A percentile compares a stretch with the other conserved stretches of the same genome.
These are phyloP conservation scores for Corythornis leucogaster DNA, from an alignment of 2,797 vertebrate species.

Conservation along the genomic window DNA sequence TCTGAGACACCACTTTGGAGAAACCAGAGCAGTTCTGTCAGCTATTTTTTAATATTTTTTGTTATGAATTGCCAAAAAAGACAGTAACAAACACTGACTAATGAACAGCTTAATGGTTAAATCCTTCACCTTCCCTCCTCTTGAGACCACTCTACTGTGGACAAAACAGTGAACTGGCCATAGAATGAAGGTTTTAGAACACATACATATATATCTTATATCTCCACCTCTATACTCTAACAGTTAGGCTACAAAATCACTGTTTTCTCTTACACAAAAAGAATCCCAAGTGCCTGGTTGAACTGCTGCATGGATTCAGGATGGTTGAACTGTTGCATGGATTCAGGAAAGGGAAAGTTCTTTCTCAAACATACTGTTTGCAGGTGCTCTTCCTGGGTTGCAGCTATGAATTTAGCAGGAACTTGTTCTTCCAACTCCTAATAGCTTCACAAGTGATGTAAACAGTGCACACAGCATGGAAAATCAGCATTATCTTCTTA, in stretches of 20 bases:
- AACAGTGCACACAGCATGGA: not conserved
- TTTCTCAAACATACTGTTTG: not conserved
- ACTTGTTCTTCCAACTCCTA: not conserved
- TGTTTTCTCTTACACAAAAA: not conserved
- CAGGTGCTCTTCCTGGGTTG: rapidly evolving
- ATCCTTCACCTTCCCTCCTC: not conserved
- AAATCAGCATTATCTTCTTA: not conserved
- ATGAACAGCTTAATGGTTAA: not conserved
- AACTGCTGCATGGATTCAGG: not conserved
- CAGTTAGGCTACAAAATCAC: not conserved
- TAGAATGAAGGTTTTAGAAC: not conserved
- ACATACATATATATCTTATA: not conserved
- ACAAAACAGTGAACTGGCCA: not conserved
- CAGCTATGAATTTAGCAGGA: not conserved
- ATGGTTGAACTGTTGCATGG: not conserved
- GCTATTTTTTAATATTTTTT: not conserved
- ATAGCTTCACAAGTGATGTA: not conserved
- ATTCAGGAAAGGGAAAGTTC: not conserved
- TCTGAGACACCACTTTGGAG: not conserved
- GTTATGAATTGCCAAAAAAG: not conserved
- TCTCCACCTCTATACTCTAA: not conserved
- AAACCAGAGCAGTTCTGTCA: not conserved
- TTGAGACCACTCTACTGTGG: not conserved
- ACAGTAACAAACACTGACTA: not conserved
- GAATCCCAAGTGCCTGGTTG: not conserved